Percentiles rank a stretch among this genome's conserved stretches.
phyloP scores from a whole-genome alignment of 2,797 vertebrate species.

The Aldrovandia affinis region DNA sequence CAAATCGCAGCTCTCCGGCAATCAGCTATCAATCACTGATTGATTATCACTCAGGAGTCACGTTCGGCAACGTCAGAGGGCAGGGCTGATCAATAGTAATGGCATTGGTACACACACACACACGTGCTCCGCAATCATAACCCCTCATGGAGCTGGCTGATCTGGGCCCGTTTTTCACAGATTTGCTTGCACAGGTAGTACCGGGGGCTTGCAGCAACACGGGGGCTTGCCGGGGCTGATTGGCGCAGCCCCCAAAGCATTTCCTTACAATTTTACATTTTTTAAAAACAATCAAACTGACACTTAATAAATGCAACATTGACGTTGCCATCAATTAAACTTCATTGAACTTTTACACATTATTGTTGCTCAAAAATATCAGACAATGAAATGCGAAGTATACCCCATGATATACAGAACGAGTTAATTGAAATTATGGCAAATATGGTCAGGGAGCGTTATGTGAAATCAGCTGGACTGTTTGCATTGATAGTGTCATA shows the following conservation, averaged over 20 bases:
- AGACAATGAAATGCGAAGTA: not conserved
- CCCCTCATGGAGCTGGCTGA: not conserved
- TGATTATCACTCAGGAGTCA: slow-evolving; percentile 41
- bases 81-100: slow-evolving; percentile 47
- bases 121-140: slow-evolving; percentile 33
- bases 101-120: slow-evolving; percentile 36
- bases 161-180: not conserved
- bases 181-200: not conserved
- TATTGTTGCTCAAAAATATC: too few relatives aligned
- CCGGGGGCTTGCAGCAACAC: too few relatives aligned
- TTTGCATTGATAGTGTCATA: too few relatives aligned
- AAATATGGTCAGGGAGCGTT: not conserved
- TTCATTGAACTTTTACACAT: too few relatives aligned
- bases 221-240: too few relatives aligned
- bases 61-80: slow-evolving; percentile 34
- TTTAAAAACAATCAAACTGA: too few relatives aligned
- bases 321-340: too few relatives aligned
- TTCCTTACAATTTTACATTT: too few relatives aligned
- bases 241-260: too few relatives aligned
- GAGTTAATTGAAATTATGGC: too few relatives aligned
- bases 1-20: slow-evolving; percentile 46
- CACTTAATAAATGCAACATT: too few relatives aligned
- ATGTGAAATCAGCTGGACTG: too few relatives aligned
- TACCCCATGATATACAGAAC: not conserved
- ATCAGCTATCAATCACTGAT: slow-evolving; percentile 46